phyloP scores from a whole-genome alignment of 64 coral and sea anemone species.

The Porites australiensis region DNA sequence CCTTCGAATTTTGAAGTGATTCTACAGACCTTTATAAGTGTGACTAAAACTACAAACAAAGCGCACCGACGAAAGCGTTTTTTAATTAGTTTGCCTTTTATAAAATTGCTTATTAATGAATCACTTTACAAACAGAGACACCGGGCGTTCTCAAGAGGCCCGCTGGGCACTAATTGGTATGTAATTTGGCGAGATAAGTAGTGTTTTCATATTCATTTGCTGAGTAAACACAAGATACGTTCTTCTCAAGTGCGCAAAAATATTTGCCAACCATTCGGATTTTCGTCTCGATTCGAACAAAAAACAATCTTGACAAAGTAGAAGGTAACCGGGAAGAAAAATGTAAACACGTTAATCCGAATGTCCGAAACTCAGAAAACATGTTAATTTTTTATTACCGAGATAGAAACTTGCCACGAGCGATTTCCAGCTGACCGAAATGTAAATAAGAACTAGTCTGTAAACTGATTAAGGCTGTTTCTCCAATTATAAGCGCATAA shows the following conservation, averaged over 20 bases:
- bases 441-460: slow-evolving; percentile 41
- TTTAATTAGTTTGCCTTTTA: slow-evolving; percentile 68
- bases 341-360: slow-evolving; percentile 33
- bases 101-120: slow-evolving; percentile 78
- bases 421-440: slow-evolving; percentile 57
- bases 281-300: not conserved
- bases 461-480: not conserved
- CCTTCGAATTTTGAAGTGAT: slow-evolving; percentile 24
- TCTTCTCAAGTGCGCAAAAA: slow-evolving; percentile 5
- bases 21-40: not conserved
- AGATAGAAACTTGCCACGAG: slow-evolving; percentile 66
- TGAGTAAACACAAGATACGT: slow-evolving; percentile 50
- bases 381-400: slow-evolving; percentile 19
- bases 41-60: slow-evolving; percentile 10
- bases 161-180: slow-evolving; percentile 86
- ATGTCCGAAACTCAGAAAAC: slow-evolving; percentile 16
- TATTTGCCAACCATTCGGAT: not conserved
- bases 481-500: not conserved
- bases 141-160: slow-evolving; percentile 68
- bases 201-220: slow-evolving; percentile 51
- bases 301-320: not conserved
- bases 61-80: slow-evolving; percentile 26
- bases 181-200: slow-evolving; percentile 89
- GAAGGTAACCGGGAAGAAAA: not conserved
- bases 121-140: slow-evolving; percentile 66